phyloP scores from a whole-genome alignment of 2,797 vertebrate species.

The Sebastes hubbsi region DNA sequence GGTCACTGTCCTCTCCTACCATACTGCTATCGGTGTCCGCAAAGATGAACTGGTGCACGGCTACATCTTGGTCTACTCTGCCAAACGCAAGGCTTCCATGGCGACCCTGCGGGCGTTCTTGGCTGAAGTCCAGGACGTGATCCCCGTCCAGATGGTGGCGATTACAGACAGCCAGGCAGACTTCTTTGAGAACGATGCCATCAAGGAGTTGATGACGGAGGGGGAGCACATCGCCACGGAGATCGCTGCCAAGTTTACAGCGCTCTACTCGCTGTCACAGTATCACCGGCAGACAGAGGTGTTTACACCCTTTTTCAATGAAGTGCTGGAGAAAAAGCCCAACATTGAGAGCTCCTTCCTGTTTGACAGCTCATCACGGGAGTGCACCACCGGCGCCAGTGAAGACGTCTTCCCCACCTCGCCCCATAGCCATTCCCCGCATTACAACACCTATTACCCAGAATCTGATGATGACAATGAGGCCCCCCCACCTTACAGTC shows the following conservation, averaged over 20 bases:
- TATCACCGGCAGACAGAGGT: constrained; percentile 98
- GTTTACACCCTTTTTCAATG: constrained; percentile 97
- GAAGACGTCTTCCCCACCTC: constrained; percentile 95
- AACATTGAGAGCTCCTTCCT: constrained; percentile 95
- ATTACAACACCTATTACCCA: constrained; percentile 90
- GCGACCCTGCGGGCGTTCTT: constrained; percentile 97
- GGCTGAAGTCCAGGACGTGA: constrained; percentile 96
- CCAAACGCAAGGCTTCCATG: constrained; percentile 98
- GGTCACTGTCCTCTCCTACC: constrained; percentile 96
- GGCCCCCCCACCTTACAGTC: constrained; percentile 98
- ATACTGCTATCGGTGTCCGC: constrained; percentile 96
- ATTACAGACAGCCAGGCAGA: constrained; percentile 99
- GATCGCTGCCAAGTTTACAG: constrained; percentile 97
- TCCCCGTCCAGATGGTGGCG: constrained; percentile 97
- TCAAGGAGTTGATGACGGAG: constrained; percentile 99
- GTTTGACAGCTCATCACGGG: constrained; percentile 89
- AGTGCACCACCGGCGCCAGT: constrained; percentile 85
- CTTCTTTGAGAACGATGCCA: constrained; percentile 98
- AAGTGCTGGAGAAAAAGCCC: constrained; percentile 95
- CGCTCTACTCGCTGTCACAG: constrained; percentile 96
- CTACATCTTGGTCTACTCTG: constrained; percentile 98
- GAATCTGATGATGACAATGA: constrained; percentile 98
- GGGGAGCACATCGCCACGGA: constrained; percentile 99
- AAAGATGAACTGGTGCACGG: constrained; percentile 99
- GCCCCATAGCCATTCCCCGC: constrained; percentile 90